A percentile compares a stretch with the other conserved stretches of the same genome.
Evolutionary conservation across 2,113 vertebrate species (phyloP).

Genomic region (Perognathus longimembris): DNA sequence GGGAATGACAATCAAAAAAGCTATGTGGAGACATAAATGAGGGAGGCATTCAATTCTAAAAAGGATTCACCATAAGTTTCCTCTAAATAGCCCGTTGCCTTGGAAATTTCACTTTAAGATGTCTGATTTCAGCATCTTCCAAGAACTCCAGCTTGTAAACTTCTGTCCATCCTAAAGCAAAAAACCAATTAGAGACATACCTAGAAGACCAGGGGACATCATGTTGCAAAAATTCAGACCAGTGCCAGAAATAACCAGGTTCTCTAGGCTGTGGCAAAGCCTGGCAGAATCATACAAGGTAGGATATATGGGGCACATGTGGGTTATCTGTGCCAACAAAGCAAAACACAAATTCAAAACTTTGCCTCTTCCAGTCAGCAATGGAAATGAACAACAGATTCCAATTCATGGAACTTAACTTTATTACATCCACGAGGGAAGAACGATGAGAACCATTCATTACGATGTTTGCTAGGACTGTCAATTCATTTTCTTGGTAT

Average conservation of each 20-base stretch:
- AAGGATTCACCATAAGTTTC: slow-evolving; percentile 27
- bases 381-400: neutral
- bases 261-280: neutral
- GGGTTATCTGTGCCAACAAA: neutral
- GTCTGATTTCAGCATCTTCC: slow-evolving; percentile 13
- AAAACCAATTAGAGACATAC: neutral
- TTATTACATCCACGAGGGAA: slow-evolving; percentile 9
- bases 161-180: neutral
- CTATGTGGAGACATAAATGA: slow-evolving; percentile 1
- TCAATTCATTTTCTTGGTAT: slow-evolving; percentile 65
- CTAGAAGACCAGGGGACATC: neutral
- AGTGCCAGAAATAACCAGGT: neutral
- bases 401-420: slow-evolving; percentile 29
- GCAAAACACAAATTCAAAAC: slow-evolving; percentile 49
- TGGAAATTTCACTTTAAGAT: slow-evolving; percentile 51
- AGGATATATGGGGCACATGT: neutral
- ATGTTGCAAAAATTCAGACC: neutral
- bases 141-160: slow-evolving; percentile 11
- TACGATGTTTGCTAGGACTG: slow-evolving; percentile 52
- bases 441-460: slow-evolving; percentile 64
- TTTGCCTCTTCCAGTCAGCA: slow-evolving; percentile 5
- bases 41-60: slow-evolving; percentile 10
- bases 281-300: slow-evolving; percentile 6
- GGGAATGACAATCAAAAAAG: neutral
- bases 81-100: slow-evolving; percentile 48